These are phyloP conservation scores for Phalacrocorax aristotelis DNA, from an alignment of 2,113 vertebrate species.

Conservation along the genomic window DNA sequence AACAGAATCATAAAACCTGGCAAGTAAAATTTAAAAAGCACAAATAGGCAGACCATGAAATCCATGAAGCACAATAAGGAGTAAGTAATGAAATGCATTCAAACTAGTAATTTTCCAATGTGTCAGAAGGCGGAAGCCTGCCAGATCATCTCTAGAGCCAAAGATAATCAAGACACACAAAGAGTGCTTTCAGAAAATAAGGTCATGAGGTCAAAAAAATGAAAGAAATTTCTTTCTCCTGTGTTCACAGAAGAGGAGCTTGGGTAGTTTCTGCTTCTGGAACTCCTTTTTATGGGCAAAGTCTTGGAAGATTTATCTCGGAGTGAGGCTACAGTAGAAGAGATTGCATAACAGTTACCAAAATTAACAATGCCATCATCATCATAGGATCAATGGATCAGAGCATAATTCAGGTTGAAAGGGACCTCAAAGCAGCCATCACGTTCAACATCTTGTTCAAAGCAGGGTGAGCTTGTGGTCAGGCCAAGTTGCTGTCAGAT, in stretches of 20 bases:
- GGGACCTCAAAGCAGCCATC: neutral
- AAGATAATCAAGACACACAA: conserved; percentile 2
- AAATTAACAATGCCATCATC: neutral
- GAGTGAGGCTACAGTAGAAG: neutral
- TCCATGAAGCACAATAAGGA: neutral
- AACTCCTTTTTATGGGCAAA: neutral
- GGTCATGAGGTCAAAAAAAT: neutral
- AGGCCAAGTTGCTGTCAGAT: neutral
- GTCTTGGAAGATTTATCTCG: neutral
- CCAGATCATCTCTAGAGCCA: conserved; percentile 18
- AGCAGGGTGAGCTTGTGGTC: neutral
- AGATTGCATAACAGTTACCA: neutral
- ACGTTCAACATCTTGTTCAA: neutral
- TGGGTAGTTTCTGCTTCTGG: neutral
- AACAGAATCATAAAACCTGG: neutral
- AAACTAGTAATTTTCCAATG: neutral
- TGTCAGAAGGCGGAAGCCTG: neutral
- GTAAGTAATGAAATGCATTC: neutral
- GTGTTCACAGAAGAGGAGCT: neutral
- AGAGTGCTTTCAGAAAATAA: conserved; percentile 16
- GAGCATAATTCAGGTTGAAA: neutral
- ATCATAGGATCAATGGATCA: neutral
- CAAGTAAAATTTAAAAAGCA: neutral
- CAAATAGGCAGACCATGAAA: neutral
- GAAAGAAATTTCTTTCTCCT: neutral